These are phyloP conservation scores for Coecobrya sp. DNA, from an alignment of 2,888 invertebrate species.

Conservation along the genomic window DNA sequence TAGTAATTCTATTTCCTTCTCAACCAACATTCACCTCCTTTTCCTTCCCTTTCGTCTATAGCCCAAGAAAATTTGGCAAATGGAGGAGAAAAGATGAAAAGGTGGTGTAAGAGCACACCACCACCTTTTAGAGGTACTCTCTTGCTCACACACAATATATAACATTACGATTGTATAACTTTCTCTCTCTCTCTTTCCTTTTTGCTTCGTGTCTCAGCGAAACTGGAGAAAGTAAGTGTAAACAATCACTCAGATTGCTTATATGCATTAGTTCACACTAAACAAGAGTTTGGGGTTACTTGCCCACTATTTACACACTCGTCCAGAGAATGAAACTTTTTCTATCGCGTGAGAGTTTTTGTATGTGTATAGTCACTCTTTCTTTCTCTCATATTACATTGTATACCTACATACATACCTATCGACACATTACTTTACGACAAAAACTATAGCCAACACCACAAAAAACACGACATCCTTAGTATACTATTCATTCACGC, in stretches of 20 bases:
- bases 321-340: conserved; percentile 31
- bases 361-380: neutral
- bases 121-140: neutral
- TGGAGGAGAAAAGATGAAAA: conserved; percentile 36
- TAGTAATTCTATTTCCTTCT: conserved; percentile 58
- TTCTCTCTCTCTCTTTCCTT: neutral
- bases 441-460: neutral
- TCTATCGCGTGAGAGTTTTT: neutral
- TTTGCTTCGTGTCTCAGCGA: neutral
- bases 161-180: neutral
- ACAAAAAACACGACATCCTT: conserved; percentile 24
- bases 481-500: neutral
- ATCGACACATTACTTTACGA: conserved; percentile 20
- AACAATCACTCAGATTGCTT: conserved; percentile 47
- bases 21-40: conserved; percentile 36
- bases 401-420: too few species aligned
- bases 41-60: conserved; percentile 38
- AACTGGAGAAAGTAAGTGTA: conserved; percentile 30
- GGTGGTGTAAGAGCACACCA: neutral
- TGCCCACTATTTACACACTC: conserved; percentile 18
- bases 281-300: conserved; percentile 1
- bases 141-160: neutral
- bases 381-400: neutral
- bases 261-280: conserved; percentile 47
- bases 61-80: conserved; percentile 42